Evolutionary conservation across 2,797 vertebrate genomes (phyloP).

Genomic region (Propithecus perrieri): DNA sequence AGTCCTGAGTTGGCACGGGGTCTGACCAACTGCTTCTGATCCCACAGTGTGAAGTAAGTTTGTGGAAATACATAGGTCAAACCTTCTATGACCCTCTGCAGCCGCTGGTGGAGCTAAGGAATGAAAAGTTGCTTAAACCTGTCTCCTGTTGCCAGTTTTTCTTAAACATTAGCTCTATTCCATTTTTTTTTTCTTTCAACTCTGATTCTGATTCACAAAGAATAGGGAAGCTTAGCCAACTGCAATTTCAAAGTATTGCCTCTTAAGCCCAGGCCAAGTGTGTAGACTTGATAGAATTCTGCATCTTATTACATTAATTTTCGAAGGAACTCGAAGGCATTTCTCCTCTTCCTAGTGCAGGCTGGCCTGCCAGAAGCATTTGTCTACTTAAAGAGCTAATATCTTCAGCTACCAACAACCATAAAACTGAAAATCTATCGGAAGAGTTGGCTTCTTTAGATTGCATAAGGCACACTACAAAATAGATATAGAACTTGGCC

Average conservation of each 20-base stretch:
- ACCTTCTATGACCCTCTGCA: conserved; percentile 33
- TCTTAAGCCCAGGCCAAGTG: conserved; percentile 74
- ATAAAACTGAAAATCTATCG: conserved; percentile 80
- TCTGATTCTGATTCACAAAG: conserved; percentile 64
- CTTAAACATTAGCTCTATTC: conserved; percentile 68
- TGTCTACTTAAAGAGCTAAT: conserved; percentile 78
- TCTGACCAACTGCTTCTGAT: conserved; percentile 40
- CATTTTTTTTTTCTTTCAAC: background rate
- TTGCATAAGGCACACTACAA: conserved; percentile 78
- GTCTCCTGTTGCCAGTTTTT: conserved; percentile 66
- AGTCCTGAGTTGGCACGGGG: conserved; percentile 35
- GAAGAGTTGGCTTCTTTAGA: conserved; percentile 79
- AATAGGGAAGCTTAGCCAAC: conserved; percentile 70
- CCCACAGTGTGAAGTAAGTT: background rate
- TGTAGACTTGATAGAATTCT: conserved; percentile 78
- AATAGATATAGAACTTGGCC: conserved; percentile 88
- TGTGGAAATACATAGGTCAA: conserved; percentile 53
- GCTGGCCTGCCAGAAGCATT: conserved; percentile 61
- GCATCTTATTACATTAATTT: conserved; percentile 79
- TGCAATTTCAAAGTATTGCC: conserved; percentile 73
- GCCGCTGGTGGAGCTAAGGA: conserved; percentile 41
- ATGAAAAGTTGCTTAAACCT: conserved; percentile 58
- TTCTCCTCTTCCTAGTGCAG: conserved; percentile 46
- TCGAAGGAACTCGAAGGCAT: conserved; percentile 58
- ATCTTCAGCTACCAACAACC: conserved; percentile 81